Conservation (phyloP, 2,113 vertebrate genomes). For the Syngnathus floridae region DNA sequence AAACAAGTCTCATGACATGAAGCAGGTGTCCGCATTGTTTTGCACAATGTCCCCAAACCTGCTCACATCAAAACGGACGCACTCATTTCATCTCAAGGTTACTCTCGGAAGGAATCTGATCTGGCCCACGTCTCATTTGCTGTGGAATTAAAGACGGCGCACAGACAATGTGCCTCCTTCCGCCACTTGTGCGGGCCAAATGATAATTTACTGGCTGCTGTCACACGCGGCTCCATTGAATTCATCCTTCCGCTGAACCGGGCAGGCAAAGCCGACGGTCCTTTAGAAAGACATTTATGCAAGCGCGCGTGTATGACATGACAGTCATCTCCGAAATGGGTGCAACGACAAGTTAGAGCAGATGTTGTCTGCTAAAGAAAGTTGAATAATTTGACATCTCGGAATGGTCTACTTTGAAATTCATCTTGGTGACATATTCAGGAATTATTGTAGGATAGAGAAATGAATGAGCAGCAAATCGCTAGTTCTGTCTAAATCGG, state of each 20-base stretch:
- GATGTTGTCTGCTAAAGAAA: constrained; percentile 2
- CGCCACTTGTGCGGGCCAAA: constrained; percentile 39
- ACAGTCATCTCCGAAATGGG: constrained; percentile 12
- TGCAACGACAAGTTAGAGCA: constrained; percentile 26
- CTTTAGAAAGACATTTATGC: not conserved
- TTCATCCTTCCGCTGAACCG: constrained; percentile 23
- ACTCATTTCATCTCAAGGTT: not conserved
- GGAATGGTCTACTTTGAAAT: not conserved
- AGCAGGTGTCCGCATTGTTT: constrained; percentile 6
- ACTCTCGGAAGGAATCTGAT: constrained; percentile 15
- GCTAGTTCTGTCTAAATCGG: not conserved
- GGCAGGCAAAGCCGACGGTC: not conserved
- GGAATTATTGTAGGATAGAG: not conserved
- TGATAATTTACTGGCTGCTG: constrained; percentile 51
- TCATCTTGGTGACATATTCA: not conserved
- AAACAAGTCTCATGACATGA: not conserved
- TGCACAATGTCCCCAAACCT: not conserved
- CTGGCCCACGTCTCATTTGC: constrained; percentile 38
- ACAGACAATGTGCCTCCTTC: constrained; percentile 37
- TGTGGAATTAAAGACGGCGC: constrained; percentile 45
- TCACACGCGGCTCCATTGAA: constrained; percentile 39
- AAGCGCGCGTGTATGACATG: not conserved
- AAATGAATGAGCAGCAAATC: not conserved
- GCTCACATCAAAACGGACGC: not conserved
- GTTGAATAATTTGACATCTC: not conserved